A percentile compares a stretch with the other conserved stretches of the same genome.
Conservation (phyloP, 1,140 invertebrate genomes). For the Metopolophium dirhodum region DNA sequence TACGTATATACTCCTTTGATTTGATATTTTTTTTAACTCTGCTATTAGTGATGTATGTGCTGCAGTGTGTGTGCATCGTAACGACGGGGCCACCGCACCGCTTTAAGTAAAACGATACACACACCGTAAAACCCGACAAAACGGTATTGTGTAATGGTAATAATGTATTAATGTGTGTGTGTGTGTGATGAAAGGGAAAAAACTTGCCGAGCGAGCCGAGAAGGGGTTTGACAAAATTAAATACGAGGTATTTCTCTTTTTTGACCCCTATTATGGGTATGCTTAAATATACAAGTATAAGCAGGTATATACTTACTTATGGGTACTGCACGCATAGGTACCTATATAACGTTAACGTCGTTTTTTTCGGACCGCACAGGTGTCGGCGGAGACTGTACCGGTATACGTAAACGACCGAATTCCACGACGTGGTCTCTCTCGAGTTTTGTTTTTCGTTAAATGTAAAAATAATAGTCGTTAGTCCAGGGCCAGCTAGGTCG, state of each 20-base stretch:
- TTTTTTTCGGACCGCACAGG: slow-evolving; percentile 6
- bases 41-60: slow-evolving; percentile 16
- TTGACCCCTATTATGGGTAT: background rate
- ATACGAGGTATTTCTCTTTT: background rate
- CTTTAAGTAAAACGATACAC: slow-evolving; percentile 34
- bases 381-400: background rate
- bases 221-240: slow-evolving; percentile 21
- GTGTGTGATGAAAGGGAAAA: background rate
- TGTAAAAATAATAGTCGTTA: background rate
- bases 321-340: background rate
- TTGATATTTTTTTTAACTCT: slow-evolving; percentile 15
- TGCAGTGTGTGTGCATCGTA: background rate
- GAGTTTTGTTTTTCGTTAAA: background rate
- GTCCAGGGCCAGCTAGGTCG: background rate
- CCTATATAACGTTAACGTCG: background rate
- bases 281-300: background rate
- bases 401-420: background rate
- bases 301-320: background rate
- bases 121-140: slow-evolving; percentile 26
- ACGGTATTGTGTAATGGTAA: slow-evolving; percentile 19
- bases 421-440: background rate
- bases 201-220: background rate
- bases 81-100: background rate
- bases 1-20: slow-evolving; percentile 41
- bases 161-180: background rate